Base-by-base conservation (phyloP, 2,888 invertebrate species). In the Leistus spinibarbis region DNA sequence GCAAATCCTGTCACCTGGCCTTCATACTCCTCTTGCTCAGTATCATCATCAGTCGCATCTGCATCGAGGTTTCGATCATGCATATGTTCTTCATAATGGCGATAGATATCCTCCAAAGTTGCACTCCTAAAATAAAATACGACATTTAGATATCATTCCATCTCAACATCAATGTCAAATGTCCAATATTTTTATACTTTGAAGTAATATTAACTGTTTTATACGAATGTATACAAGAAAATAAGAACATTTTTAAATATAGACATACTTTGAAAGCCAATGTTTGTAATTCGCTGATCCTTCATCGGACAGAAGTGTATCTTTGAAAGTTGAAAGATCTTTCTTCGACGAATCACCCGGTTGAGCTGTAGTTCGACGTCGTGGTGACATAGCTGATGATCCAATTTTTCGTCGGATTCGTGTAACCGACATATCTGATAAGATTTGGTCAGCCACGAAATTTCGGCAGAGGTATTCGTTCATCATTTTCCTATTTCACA, bases 401-500 rank as follows among this genome's bases (percentile, higher is more conserved):
- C 86, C 86, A 68, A 86, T 83, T 73, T 87, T 83, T 66, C 87
- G 83, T 78, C 86, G 86, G 1, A 87, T 83, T 73, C 87, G 82
- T 40, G 84, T 81, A 0, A 86, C 82, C 68, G 84, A 84, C 84
- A 93, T 89, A 79, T 92, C 91, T 9, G 88, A 88, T 56, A 93
- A 84, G 78, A 94, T 93, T 85, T 92, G 91, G 80, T 92, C 91
- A 0, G 93, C 93, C 54, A 94, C 83, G 82, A 91, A 94, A 81
- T 90, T 92, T 53, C 92, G 89, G 79, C 93, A 93, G 64, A 92
- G 86, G 82, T 92, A 94, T 82, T 94, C 92, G 81, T 93, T 93
- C 91, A 94, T 93, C 89, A 91, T 92, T 83, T 89, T 89, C 80
- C 93, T 93, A 80, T 1, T 82, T 9, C 40, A 53, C n/a, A 20